Conservation (phyloP, 2,797 vertebrate genomes). For the Pangasius mekongensis region DNA sequence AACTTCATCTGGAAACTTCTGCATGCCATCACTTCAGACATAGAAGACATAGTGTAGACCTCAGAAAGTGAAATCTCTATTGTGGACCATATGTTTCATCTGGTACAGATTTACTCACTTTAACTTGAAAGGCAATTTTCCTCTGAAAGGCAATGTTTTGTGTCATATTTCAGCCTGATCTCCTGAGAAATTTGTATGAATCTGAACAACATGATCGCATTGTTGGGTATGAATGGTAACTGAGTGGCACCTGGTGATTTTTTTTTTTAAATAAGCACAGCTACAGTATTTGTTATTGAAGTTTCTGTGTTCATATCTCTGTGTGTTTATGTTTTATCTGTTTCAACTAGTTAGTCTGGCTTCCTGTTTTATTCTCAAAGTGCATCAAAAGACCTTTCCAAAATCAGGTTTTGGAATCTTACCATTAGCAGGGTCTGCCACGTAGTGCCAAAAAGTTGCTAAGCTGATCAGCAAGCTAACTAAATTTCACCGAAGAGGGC, state of each 20-base stretch:
- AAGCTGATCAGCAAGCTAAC: background rate
- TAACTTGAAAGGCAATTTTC: background rate
- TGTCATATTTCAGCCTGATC: conserved; percentile 5
- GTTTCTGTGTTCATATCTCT: background rate
- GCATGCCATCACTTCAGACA: background rate
- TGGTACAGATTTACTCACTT: background rate
- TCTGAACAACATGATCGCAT: background rate
- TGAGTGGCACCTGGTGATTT: background rate
- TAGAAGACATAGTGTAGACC: background rate
- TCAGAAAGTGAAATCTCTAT: background rate
- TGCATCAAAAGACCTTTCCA: background rate
- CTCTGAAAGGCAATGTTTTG: background rate
- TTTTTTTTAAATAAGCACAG: background rate
- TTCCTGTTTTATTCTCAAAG: background rate
- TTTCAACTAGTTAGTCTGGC: background rate
- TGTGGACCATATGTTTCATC: conserved; percentile 7
- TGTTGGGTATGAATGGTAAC: background rate
- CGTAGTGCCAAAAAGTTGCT: background rate
- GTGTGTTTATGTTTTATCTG: background rate
- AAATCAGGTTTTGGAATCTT: background rate
- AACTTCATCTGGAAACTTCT: background rate
- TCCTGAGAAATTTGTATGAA: background rate
- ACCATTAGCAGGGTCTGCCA: background rate
- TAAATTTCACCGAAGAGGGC: background rate
- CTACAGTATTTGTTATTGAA: background rate